A percentile compares a stretch with the other conserved stretches of the same genome.
Evolutionary conservation across 1,140 invertebrate genomes (phyloP).

Genomic region (Aphidius gifuensis): DNA sequence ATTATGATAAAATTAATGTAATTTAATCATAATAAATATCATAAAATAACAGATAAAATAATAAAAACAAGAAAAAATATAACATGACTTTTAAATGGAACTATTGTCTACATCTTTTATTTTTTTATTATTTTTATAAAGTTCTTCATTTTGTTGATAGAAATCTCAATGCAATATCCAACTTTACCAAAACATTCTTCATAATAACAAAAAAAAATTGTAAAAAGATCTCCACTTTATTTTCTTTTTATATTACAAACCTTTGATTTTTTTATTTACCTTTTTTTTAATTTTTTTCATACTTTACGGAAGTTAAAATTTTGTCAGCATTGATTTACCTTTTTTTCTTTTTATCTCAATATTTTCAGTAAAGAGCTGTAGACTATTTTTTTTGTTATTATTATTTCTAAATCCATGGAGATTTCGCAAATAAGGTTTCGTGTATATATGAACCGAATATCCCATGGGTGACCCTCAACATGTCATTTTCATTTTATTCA

Average conservation of each 20-base stretch:
- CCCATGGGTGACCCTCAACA: constrained; percentile 18
- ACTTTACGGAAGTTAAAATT: background rate
- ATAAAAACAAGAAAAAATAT: no score
- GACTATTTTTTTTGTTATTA: background rate
- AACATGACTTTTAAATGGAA: no score
- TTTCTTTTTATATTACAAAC: background rate
- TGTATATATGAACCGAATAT: constrained; percentile 11
- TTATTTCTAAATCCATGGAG: constrained; percentile 17
- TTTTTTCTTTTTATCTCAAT: constrained; percentile 10
- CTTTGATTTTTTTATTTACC: no score
- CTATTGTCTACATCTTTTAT: no score
- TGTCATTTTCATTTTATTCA: constrained; percentile 23
- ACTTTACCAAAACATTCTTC: no score
- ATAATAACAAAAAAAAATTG: no score
- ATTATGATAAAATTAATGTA: no score
- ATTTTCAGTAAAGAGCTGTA: background rate
- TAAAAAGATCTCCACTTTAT: constrained; percentile 1
- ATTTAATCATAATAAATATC: no score
- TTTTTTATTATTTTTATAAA: no score
- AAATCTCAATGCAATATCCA: no score
- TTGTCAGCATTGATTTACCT: constrained; percentile 6
- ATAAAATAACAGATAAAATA: no score
- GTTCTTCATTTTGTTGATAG: no score
- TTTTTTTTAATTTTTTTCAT: background rate
- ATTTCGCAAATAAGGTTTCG: constrained; percentile 20